Evolutionary conservation across 2,113 vertebrate species (phyloP), one percentile per base, ranked within the genome.

Genomic region (Tylochromis polylepis): DNA sequence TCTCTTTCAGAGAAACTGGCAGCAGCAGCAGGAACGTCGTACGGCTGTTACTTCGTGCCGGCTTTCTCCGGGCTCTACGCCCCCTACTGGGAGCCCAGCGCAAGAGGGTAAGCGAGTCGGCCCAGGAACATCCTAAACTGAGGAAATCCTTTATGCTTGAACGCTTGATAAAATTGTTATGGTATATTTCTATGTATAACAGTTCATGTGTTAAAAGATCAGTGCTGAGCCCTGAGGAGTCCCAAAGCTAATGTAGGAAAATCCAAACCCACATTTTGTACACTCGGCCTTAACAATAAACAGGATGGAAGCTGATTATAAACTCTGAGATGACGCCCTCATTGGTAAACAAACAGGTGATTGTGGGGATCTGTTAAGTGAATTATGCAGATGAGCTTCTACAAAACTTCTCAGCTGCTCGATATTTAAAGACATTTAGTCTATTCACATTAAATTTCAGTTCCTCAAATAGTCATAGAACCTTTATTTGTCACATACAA

Each of bases 21-120:
- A 4, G 97, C 97, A 4, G 96, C 97, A 86, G 99, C 90, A 4
- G 98, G 98, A 20, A 97, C 97, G 38, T 99, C 99, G 11, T 97
- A 99, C 2, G 99, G 98, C 90, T 99, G 98, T 95, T 99, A 99
- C 94, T 99, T 99, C 58, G 99, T 99, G 60, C 99, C 99, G 62
- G 99, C 99, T 0, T 99, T 99, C 94, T 99, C 99, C 10, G 99
- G 99, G 41, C 96, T 99, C 41, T 99, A 99, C 38, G 99, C 99
- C 51, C 99, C 99, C 20, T 99, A 99, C 91, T 99, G 99, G 99
- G 99, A 99, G 87, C 97, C 99, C 75, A 99, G 97, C 82, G 99
- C 99, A 22, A 96, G 99, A 96, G 99, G 99, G 99, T 99, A 95
- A 97, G 97, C 29, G 27, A 11, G 8, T 53, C 58, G 6, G 57